Evolutionary conservation across 2,797 vertebrate genomes (phyloP).

Genomic region (Danio kyathit): DNA sequence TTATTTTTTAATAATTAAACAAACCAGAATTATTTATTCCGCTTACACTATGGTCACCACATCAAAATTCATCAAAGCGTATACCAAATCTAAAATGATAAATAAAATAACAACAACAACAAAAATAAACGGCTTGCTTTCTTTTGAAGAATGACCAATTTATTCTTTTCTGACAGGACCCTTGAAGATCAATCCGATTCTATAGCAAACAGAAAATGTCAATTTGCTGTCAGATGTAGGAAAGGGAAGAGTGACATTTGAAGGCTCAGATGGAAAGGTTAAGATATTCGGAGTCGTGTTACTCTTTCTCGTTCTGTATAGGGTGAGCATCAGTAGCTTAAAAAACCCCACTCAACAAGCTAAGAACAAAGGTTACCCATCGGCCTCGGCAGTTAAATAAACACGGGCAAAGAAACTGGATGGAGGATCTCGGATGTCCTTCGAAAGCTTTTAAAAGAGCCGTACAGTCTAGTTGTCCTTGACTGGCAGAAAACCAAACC

Average conservation of each 20-base stretch:
- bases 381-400: conserved; percentile 40
- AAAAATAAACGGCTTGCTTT: not conserved
- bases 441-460: not conserved
- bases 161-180: conserved; percentile 67
- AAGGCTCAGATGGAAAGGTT: conserved; percentile 90
- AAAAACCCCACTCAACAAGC: conserved; percentile 45
- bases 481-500: not conserved
- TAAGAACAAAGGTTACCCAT: conserved; percentile 42
- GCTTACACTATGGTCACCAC: no score
- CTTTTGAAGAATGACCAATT: conserved; percentile 51
- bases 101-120: no score
- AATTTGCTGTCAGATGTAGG: conserved; percentile 82
- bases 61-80: no score
- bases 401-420: conserved; percentile 38
- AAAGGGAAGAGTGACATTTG: conserved; percentile 90
- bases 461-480: not conserved
- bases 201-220: conserved; percentile 84
- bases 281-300: conserved; percentile 88
- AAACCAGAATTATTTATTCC: no score
- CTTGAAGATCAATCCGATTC: conserved; percentile 81
- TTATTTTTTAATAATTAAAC: no score
- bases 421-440: conserved; percentile 21
- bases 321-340: conserved; percentile 38
- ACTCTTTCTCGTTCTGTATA: conserved; percentile 35
- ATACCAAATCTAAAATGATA: no score